phyloP scores from a whole-genome alignment of 2,113 vertebrate species.

The Reinhardtius hippoglossoides region DNA sequence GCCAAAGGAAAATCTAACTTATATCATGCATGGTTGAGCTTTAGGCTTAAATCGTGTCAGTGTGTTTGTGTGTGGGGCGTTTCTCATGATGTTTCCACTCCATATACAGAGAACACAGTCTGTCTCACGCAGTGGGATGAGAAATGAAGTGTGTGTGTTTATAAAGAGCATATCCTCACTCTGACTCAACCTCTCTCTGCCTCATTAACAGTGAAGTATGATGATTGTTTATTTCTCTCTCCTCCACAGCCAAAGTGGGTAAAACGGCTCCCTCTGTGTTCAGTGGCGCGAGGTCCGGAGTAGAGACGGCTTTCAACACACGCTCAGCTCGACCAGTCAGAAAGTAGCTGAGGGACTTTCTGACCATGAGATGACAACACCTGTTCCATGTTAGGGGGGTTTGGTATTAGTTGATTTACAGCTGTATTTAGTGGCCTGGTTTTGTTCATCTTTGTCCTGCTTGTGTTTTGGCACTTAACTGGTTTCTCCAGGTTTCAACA shows the following conservation, averaged over 20 bases:
- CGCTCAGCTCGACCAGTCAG: constrained; percentile 62
- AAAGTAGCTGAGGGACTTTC: constrained; percentile 55
- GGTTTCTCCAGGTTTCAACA: no score
- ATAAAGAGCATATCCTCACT: neutral
- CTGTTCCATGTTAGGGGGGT: neutral
- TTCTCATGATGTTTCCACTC: constrained; percentile 76
- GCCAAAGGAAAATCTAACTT: neutral
- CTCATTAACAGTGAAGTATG: constrained; percentile 6
- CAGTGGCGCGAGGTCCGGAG: constrained; percentile 87
- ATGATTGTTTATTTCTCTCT: constrained; percentile 14
- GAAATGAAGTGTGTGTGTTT: constrained; percentile 1
- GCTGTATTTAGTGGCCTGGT: no score
- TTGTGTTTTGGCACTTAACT: no score
- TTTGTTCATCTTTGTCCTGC: no score
- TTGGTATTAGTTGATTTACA: neutral
- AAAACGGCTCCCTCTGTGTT: constrained; percentile 90
- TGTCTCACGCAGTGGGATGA: neutral
- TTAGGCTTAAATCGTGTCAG: constrained; percentile 9
- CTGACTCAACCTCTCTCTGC: neutral
- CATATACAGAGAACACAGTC: constrained; percentile 71
- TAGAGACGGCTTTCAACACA: constrained; percentile 89
- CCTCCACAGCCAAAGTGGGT: constrained; percentile 87
- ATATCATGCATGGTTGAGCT: constrained; percentile 8
- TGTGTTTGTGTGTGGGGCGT: constrained; percentile 33
- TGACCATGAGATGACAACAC: constrained; percentile 1